A percentile compares a stretch with the other conserved stretches of the same genome.
Conservation (phyloP, 2,888 invertebrate genomes). For the Escarpia spicata region DNA sequence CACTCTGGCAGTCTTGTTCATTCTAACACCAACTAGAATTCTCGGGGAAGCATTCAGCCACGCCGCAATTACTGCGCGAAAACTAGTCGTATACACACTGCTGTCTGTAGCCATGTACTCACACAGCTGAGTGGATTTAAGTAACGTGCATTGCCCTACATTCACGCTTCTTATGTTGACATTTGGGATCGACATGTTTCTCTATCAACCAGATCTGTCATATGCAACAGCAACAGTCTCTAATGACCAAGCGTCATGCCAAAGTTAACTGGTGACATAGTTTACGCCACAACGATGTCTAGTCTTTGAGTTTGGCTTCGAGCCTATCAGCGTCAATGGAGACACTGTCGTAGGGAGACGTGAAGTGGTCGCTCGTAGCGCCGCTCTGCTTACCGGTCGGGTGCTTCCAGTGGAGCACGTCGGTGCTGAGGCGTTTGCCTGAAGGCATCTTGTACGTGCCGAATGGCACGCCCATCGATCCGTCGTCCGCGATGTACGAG, state of each 20-base stretch:
- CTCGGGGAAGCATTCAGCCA: too few species aligned
- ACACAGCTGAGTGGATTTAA: too few species aligned
- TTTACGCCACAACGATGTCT: not conserved
- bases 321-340: not conserved
- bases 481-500: not conserved
- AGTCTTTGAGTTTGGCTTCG: not conserved
- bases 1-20: too few species aligned
- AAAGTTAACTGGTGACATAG: not conserved
- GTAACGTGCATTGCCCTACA: not conserved
- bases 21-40: too few species aligned
- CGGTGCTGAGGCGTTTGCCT: constrained; percentile 5
- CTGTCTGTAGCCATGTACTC: too few species aligned
- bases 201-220: too few species aligned
- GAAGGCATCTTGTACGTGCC: constrained; percentile 21
- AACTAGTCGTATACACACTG: too few species aligned
- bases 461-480: not conserved
- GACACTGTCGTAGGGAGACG: not conserved
- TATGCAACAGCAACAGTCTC: not conserved
- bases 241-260: not conserved
- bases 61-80: too few species aligned
- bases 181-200: not conserved
- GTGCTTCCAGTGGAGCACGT: constrained; percentile 18
- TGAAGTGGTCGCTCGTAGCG: not conserved
- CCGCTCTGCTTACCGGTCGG: not conserved
- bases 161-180: not conserved